Evolutionary conservation across 2,888 invertebrate genomes (phyloP).

Genomic region (Glaucopsyche alexis): DNA sequence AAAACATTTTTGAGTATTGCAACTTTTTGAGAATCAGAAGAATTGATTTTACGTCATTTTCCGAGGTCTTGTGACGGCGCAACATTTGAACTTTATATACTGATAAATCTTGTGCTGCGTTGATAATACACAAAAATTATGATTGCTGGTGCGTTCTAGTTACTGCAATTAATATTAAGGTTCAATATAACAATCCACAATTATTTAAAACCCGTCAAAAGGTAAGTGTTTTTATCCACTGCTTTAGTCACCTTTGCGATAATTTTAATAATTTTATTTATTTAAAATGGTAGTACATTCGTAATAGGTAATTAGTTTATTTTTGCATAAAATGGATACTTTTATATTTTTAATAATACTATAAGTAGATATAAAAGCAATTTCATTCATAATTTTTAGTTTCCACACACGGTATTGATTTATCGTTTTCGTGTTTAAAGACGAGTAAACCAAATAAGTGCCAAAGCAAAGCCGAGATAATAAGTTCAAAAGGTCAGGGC

Average conservation of each 20-base stretch:
- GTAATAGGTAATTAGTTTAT: background rate
- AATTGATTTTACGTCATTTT: constrained; percentile 67
- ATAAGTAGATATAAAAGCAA: background rate
- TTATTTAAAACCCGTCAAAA: background rate
- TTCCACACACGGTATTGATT: background rate
- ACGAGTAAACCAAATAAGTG: too few relatives aligned
- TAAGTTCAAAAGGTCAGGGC: constrained; percentile 23
- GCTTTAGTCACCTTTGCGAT: background rate
- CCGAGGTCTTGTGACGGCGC: constrained; percentile 62
- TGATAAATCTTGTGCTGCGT: constrained; percentile 47
- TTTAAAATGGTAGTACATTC: background rate
- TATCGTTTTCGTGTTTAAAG: constrained; percentile 13
- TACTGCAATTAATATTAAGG: background rate
- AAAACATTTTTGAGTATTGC: background rate
- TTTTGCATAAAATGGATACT: background rate
- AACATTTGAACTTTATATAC: constrained; percentile 66
- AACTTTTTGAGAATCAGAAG: constrained; percentile 32
- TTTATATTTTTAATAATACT: too few relatives aligned
- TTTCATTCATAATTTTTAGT: constrained; percentile 11
- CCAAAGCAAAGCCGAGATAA: background rate
- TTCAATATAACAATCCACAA: background rate
- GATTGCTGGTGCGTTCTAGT: constrained; percentile 26
- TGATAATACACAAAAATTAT: constrained; percentile 37
- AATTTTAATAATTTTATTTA: background rate
- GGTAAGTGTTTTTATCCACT: background rate